Evolutionary conservation across 2,113 vertebrate genomes (phyloP), one percentile per base, ranked within the genome.

Genomic region (Pycnonotus jocosus): DNA sequence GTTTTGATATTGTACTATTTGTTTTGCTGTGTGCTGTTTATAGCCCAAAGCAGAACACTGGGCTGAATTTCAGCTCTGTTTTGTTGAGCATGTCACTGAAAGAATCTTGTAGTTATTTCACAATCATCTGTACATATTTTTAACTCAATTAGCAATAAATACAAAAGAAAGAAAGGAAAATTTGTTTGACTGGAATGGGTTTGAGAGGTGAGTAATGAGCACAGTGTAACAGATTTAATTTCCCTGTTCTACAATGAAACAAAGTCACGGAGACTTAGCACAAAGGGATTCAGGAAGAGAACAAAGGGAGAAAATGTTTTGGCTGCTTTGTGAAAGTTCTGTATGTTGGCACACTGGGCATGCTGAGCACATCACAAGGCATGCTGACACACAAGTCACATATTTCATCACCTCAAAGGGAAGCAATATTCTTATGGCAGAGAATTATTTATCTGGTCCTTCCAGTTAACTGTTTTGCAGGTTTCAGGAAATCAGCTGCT

Each of bases 201-300:
- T 92, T 91, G 79, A 95, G 88, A 92, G 68, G 66, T 96, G 91
- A 88, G 86, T 95, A 95, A 92, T 93, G 79, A 95, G 77, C 68
- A 74, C 42, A 94, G 84, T 97, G 69, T 94, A 96, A 84, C 61
- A 93, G 92, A 93, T 97, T 96, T 96, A 93, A 96, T 96, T 96
- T 97, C 88, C 86, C 76, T 93, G 42, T 91, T 95, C 66, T 87
- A 93, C 81, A 83, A n/a, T 78, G 92, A 93, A 95, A 83, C 81
- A 79, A 95, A 96, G 90, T 95, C 94, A 94, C 7, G 84, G 90
- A 96, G 82, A 94, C 35, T 93, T 93, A 95, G 73, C 81, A 94
- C 76, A 97, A 96, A 96, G 84, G 23, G 19, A 88, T 94, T 80
- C 85, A 71, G 44, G 68, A 96, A 94, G 89, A 96, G 90, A 95